Conservation (phyloP, 1,140 invertebrate species). For the Heliconius melpomene region DNA sequence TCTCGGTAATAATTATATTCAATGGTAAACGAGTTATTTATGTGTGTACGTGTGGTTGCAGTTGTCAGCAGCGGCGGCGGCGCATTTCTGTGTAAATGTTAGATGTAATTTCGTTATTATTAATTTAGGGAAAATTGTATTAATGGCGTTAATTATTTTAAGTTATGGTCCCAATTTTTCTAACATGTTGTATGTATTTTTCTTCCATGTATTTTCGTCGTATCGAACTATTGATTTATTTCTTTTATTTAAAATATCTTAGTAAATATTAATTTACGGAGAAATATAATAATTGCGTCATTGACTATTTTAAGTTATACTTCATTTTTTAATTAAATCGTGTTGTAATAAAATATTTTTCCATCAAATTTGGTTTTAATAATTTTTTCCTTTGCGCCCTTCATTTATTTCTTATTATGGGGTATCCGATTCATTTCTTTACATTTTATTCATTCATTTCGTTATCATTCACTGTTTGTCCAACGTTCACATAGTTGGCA, state of each 20-base stretch:
- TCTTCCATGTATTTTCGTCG: no score
- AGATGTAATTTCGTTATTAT: conserved; percentile 31
- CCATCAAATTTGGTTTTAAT: conserved; percentile 28
- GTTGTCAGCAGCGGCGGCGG: conserved; percentile 19
- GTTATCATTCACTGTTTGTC: no score
- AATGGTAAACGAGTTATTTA: conserved; percentile 32
- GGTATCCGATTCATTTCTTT: no score
- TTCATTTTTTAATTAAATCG: conserved; percentile 40
- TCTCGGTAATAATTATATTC: background rate
- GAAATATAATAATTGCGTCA: conserved; percentile 32
- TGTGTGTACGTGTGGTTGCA: conserved; percentile 25
- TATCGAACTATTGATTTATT: no score
- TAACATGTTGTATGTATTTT: no score
- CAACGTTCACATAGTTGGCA: no score
- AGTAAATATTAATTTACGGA: background rate
- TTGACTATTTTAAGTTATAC: conserved; percentile 17
- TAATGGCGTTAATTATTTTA: conserved; percentile 14
- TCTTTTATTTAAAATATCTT: no score
- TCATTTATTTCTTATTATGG: no score
- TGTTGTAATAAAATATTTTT: conserved; percentile 50
- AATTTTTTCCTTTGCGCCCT: no score
- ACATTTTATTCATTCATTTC: no score
- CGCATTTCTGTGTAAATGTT: conserved; percentile 37
- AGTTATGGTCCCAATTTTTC: conserved; percentile 34
- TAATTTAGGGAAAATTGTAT: conserved; percentile 38